Base-by-base conservation (phyloP, 2,888 invertebrate genomes). In the Andricus curvator region DNA sequence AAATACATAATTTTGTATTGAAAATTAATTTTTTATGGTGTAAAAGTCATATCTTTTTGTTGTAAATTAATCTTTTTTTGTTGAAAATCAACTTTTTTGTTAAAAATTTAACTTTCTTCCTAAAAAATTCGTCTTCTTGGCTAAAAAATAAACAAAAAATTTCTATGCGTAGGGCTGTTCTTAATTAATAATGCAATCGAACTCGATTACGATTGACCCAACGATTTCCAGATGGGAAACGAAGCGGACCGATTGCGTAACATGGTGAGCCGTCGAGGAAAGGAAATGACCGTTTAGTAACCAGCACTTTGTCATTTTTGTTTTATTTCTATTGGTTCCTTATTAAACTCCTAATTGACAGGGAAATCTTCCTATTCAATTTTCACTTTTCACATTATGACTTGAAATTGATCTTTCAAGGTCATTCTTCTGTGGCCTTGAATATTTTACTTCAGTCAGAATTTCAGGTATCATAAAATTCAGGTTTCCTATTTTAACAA, bases 261-360 rank as follows among this genome's bases (percentile, higher is more conserved):
- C 33, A 74, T 56, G 74, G 56, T 74, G 74, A 70, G 51, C 70
- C 48, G 25, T 20, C 25, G 29, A 37, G 51, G 8, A 66, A 33
- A 74, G 56, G 74, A 74, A 74, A 66, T 41, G 66, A 74, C 56
- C 74, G n/a, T 74, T 74, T 74, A 56, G 74, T 51, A 74, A 74
- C 51, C 74, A n/a, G 20, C 29, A 41, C 20, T 29, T 66, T 37
- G 66, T 37, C 66, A 66, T 20, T 70, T 70, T 74, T 29, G 48
- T 56, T 74, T 70, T 70, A 70, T 20, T 51, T 51, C 51, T 29
- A 51, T 51, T 70, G 29, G 6, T 51, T 70, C 29, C 48, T 29
- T 17, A 51, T 48, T 68, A 29, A 17, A 51, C 51, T 51, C 22
- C 2, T 17, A 56, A 25, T 44, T 48, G 4, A 25, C 22, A 44